Evolutionary conservation across 2,888 invertebrate genomes (phyloP).

Genomic region (Agrochola lychnidis): DNA sequence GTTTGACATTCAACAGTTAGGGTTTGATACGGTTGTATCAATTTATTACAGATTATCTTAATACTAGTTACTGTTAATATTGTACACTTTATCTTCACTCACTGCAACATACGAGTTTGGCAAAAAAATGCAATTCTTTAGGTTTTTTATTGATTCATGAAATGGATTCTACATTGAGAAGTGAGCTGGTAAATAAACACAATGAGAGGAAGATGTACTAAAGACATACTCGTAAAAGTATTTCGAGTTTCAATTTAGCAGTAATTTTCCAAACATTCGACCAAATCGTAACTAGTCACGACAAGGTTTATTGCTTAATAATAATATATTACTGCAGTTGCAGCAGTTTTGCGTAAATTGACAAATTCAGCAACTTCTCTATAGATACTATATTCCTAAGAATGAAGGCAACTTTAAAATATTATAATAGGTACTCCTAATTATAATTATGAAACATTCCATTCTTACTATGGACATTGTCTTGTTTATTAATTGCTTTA

Average conservation of each 20-base stretch:
- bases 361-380: conserved; percentile 56
- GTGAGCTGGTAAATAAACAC: no score
- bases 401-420: conserved; percentile 75
- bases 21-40: conserved; percentile 12
- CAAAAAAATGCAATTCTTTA: conserved; percentile 32
- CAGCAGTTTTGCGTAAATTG: conserved; percentile 57
- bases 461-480: conserved; percentile 38
- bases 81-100: conserved; percentile 29
- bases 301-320: conserved; percentile 53
- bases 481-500: conserved; percentile 51
- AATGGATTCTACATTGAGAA: not conserved
- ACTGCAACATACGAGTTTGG: conserved; percentile 38
- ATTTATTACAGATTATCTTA: conserved; percentile 29
- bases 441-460: conserved; percentile 48
- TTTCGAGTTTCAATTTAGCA: not conserved
- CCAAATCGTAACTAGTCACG: conserved; percentile 14
- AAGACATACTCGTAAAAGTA: not conserved
- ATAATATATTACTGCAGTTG: conserved; percentile 34
- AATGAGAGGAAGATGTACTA: not conserved
- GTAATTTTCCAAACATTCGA: conserved; percentile 45
- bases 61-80: conserved; percentile 38
- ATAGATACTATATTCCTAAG: conserved; percentile 60
- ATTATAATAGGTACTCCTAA: conserved; percentile 56
- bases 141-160: not conserved
- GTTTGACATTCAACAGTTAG: conserved; percentile 35